Evolutionary conservation across 2,113 vertebrate species (phyloP), one percentile per base, ranked within the genome.

Genomic region (Steatornis caripensis): DNA sequence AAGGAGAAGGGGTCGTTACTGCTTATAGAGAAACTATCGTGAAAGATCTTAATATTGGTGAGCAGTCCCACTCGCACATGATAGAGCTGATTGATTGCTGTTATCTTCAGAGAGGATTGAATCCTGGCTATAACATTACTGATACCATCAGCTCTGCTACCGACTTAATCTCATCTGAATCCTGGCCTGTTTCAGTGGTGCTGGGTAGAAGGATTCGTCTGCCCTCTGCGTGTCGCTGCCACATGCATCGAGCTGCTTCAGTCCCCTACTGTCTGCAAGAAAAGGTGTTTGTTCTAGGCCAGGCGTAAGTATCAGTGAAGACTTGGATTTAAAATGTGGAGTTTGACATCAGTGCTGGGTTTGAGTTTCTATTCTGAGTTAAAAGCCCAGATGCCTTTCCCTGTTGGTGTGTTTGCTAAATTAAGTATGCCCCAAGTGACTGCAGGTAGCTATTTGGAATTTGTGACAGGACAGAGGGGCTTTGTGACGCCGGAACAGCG

Each of bases 401-500:
- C 17, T n/a, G 7, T 20, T 34, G 68, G 53, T 29, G n/a, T 15
- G 13, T 80, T 51, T 69, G 68, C 57, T 79, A 30, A 46, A 57
- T 18, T 30, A 55, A 53, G 13, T n/a, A 12, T 5, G 37, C 23
- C 79, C 65, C 26, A 21, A n/a, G 34, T 4, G 30, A 9, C 46
- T 57, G 65, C 51, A 11, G 46, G 55, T 65, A 36, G 72, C 32
- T 17, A 21, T 2, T 32, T 37, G 34, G 29, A 41, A 37, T 12
- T 26, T 29, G 22, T 6, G 57, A 39, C 22, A 36, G 39, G 30
- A 6, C 12, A 24, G 36, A 0, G 8, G 37, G 8, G 55, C 22
- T 34, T 7, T 5, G 49, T 12, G 79, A 6, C 69, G 55, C 37
- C 27, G 49, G 8, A 7, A 1, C 1, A 19, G 37, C 0, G n/a